Evolutionary conservation across 2,888 invertebrate species (phyloP).

Genomic region (Trichopria drosophilae): DNA sequence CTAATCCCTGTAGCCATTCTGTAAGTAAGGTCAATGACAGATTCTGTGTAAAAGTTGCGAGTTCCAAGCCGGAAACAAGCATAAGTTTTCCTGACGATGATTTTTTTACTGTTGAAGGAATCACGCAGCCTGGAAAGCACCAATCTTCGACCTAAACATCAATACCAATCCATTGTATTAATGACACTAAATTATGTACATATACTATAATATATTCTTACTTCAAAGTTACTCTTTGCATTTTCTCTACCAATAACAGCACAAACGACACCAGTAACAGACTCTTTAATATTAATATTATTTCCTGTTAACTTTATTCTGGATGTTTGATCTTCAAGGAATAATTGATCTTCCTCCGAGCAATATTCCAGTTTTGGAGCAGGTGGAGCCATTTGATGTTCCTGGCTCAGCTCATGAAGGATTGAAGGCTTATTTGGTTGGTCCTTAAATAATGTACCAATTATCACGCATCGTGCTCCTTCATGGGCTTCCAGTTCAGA

Average conservation of each 20-base stretch:
- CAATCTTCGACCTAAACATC: slow-evolving; percentile 78
- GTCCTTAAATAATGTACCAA: slow-evolving; percentile 91
- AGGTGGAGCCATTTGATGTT: slow-evolving; percentile 80
- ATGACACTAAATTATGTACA: neutral
- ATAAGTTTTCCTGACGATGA: slow-evolving; percentile 46
- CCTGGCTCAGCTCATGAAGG: slow-evolving; percentile 87
- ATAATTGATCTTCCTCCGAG: slow-evolving; percentile 78
- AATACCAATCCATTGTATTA: neutral
- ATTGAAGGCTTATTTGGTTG: slow-evolving; percentile 92
- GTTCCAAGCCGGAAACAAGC: slow-evolving; percentile 75
- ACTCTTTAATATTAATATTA: slow-evolving; percentile 63
- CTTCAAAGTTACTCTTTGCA: slow-evolving; percentile 48
- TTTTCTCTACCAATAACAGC: slow-evolving; percentile 69
- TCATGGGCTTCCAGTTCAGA: slow-evolving; percentile 74
- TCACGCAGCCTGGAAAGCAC: slow-evolving; percentile 72
- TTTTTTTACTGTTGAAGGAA: slow-evolving; percentile 40
- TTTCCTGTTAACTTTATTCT: slow-evolving; percentile 78
- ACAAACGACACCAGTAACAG: slow-evolving; percentile 85
- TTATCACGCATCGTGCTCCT: slow-evolving; percentile 72
- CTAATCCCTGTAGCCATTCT: slow-evolving; percentile 80
- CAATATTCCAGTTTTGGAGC: slow-evolving; percentile 73
- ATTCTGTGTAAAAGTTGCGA: slow-evolving; percentile 67
- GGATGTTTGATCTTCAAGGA: slow-evolving; percentile 91
- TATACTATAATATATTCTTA: slow-evolving; percentile 30
- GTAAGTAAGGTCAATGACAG: slow-evolving; percentile 74